Conservation (phyloP, 2,113 vertebrate species). For the Vulpes vulpes region DNA sequence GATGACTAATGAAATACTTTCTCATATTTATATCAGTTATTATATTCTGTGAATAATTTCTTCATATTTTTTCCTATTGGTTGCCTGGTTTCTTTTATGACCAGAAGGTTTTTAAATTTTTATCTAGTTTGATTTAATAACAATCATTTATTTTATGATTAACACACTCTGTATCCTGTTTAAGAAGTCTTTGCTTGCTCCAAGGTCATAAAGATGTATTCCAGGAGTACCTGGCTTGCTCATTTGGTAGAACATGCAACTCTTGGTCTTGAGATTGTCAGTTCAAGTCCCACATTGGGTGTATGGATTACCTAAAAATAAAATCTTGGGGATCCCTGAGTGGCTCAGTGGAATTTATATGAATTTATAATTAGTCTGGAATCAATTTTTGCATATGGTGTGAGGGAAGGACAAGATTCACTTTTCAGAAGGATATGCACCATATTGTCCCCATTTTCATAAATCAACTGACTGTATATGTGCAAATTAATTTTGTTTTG, state of each 20-base stretch:
- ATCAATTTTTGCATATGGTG: background rate
- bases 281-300: background rate
- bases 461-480: background rate
- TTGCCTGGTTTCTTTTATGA: background rate
- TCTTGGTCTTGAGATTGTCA: background rate
- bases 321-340: background rate
- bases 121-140: background rate
- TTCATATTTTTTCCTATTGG: background rate
- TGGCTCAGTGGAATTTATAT: background rate
- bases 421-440: background rate
- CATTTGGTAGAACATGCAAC: background rate
- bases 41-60: background rate
- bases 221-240: background rate
- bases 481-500: background rate
- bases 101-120: background rate
- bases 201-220: background rate
- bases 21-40: background rate
- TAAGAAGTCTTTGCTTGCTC: background rate
- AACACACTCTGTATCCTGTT: background rate
- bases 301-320: background rate
- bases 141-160: background rate
- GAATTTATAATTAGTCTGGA: background rate
- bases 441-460: background rate
- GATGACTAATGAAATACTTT: background rate
- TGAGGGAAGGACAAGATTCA: background rate